These are phyloP conservation scores for Clanis bilineata DNA, from an alignment of 2,888 invertebrate genomes.

Conservation along the genomic window DNA sequence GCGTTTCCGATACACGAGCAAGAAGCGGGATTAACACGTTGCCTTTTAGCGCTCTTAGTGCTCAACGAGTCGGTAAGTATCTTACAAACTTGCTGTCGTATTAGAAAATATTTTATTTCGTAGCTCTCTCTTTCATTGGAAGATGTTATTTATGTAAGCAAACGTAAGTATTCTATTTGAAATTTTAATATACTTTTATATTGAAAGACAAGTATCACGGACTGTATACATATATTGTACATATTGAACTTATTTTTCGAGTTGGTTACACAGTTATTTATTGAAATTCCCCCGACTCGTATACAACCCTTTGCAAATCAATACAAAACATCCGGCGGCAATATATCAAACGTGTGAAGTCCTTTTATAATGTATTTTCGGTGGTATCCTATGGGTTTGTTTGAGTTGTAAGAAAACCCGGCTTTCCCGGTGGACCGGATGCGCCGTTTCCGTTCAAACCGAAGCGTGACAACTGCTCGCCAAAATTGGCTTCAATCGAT, in stretches of 20 bases:
- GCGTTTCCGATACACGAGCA: conserved; percentile 54
- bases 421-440: conserved; percentile 51
- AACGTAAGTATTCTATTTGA: not conserved
- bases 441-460: conserved; percentile 51
- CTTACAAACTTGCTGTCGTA: conserved; percentile 42
- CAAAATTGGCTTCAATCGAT: conserved; percentile 25
- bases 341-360: conserved; percentile 58
- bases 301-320: conserved; percentile 38
- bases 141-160: not conserved
- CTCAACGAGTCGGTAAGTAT: conserved; percentile 59
- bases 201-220: too few species aligned
- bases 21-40: conserved; percentile 68
- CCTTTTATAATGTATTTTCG: conserved; percentile 62
- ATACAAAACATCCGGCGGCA: conserved; percentile 62
- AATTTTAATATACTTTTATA: not conserved
- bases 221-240: too few species aligned
- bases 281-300: not conserved
- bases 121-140: not conserved
- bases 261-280: too few species aligned
- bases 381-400: conserved; percentile 57
- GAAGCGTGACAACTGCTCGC: conserved; percentile 46
- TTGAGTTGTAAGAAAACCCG: conserved; percentile 55
- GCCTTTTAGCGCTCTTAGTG: conserved; percentile 61
- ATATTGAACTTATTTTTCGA: too few species aligned
- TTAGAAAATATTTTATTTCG: conserved; percentile 15